Evolutionary conservation across 2,888 invertebrate species (phyloP).

Genomic region (Brachynemurus nebulosus): DNA sequence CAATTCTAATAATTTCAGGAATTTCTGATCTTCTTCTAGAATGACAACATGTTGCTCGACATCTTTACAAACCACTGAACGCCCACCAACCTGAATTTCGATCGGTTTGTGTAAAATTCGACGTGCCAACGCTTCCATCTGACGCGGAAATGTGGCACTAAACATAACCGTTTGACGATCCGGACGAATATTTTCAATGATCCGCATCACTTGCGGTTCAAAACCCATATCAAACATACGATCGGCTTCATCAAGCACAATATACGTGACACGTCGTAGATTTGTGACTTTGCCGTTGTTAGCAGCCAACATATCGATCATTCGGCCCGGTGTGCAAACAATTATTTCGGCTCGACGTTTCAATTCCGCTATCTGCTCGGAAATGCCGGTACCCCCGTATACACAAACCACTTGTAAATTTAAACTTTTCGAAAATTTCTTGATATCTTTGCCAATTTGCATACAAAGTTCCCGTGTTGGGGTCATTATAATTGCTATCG

Average conservation of each 20-base stretch:
- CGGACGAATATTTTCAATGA: constrained; percentile 92
- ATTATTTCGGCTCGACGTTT: constrained; percentile 96
- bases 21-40: constrained; percentile 92
- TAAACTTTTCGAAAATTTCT: constrained; percentile 82
- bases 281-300: constrained; percentile 98
- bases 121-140: constrained; percentile 96
- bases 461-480: constrained; percentile 96
- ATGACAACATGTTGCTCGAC: constrained; percentile 92
- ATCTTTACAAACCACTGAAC: constrained; percentile 95
- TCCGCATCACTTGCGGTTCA: constrained; percentile 91
- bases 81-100: constrained; percentile 93
- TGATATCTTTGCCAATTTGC: constrained; percentile 95
- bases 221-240: constrained; percentile 99
- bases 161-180: constrained; percentile 98
- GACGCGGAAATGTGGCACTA: constrained; percentile 96
- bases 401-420: constrained; percentile 86
- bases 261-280: constrained; percentile 87
- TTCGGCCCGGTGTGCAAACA: constrained; percentile 96
- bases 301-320: constrained; percentile 99
- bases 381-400: constrained; percentile 96
- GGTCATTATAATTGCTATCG: constrained; percentile 93
- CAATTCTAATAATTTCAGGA: constrained; percentile 92
- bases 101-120: constrained; percentile 88
- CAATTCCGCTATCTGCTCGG: constrained; percentile 84
- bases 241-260: constrained; percentile 97